phyloP scores from a whole-genome alignment of 2,888 invertebrate species.

The Machimus rusticus region DNA sequence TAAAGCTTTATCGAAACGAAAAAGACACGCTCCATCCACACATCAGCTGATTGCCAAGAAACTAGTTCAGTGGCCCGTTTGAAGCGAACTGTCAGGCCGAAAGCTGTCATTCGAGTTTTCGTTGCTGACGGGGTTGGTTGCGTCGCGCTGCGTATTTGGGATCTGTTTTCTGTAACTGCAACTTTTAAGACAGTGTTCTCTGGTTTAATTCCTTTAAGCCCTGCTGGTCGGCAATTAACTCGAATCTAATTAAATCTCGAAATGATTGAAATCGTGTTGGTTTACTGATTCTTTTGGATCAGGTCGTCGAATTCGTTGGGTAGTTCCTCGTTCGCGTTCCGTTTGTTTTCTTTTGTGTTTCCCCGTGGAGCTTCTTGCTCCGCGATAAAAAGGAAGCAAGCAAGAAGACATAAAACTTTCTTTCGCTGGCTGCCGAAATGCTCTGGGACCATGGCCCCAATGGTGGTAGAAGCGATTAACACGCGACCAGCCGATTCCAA shows the following conservation, averaged over 20 bases:
- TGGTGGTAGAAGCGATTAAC: background rate
- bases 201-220: background rate
- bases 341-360: background rate
- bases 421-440: background rate
- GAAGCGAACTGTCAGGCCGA: background rate
- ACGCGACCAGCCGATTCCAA: background rate
- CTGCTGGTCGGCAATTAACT: background rate
- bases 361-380: background rate
- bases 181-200: background rate
- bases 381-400: background rate
- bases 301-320: background rate
- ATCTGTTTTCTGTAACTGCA: background rate
- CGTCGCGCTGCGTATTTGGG: background rate
- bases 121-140: background rate
- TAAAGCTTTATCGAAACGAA: background rate
- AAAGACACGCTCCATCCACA: background rate
- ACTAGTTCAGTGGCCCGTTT: background rate
- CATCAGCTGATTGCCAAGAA: background rate
- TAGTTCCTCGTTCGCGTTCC: background rate
- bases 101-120: slow-evolving; percentile 26
- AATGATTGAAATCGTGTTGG: background rate
- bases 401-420: background rate
- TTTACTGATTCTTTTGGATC: background rate
- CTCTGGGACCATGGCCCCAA: slow-evolving; percentile 27
- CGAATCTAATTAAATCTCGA: background rate